phyloP scores from a whole-genome alignment of 2,113 vertebrate genomes.

The Caloenas nicobarica region DNA sequence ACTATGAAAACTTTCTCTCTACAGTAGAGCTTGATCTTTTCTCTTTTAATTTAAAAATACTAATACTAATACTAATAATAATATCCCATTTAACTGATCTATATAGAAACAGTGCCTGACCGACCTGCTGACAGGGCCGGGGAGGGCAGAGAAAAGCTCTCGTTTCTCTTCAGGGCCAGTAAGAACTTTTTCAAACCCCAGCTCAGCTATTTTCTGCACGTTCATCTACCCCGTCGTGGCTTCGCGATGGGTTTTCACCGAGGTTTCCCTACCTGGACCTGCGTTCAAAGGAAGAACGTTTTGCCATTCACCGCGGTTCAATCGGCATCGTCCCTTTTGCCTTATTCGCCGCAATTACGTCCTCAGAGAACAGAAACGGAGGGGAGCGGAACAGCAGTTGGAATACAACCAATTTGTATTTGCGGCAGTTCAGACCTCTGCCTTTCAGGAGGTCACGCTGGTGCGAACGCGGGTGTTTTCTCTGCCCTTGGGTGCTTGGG shows the following conservation, averaged over 20 bases:
- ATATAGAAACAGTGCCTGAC: fast-evolving
- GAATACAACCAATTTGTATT: background rate
- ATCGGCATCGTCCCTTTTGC: constrained; percentile 2
- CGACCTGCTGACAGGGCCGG: background rate
- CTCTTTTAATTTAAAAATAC: background rate
- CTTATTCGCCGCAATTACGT: background rate
- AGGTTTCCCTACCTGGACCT: background rate
- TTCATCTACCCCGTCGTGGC: background rate
- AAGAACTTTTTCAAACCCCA: background rate
- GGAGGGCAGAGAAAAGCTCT: background rate
- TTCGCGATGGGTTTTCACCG: background rate
- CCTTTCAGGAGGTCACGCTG: background rate
- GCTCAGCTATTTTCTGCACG: background rate
- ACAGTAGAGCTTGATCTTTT: background rate
- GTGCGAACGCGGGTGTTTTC: background rate
- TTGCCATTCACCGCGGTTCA: background rate
- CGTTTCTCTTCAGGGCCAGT: background rate
- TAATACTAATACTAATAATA: background rate
- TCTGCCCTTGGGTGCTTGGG: background rate
- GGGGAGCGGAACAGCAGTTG: background rate
- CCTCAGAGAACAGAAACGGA: background rate
- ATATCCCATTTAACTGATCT: background rate
- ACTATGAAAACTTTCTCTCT: background rate
- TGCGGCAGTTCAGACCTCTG: background rate
- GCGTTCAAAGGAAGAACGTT: background rate